A percentile compares a stretch with the other conserved stretches of the same genome.
Conservation (phyloP, 1,140 invertebrate species). For the Zaprionus camerounensis region DNA sequence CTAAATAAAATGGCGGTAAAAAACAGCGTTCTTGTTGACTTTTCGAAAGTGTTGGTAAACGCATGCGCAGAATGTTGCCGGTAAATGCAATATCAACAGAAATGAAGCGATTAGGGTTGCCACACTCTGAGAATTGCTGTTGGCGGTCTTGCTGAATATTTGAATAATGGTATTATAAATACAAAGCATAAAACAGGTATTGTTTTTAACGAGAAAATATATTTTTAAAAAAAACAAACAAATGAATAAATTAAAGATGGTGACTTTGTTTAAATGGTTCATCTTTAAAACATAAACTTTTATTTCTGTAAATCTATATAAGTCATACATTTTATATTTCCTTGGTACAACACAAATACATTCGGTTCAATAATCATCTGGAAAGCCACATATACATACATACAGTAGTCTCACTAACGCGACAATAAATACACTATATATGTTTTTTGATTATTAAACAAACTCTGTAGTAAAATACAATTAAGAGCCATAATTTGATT, state of each 20-base stretch:
- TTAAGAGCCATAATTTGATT: conserved; percentile 43
- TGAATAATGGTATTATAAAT: neutral
- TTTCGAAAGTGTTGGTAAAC: neutral
- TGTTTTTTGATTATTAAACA: conserved; percentile 29
- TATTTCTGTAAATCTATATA: conserved; percentile 39
- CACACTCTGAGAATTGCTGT: neutral
- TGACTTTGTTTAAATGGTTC: neutral
- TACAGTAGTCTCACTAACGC: neutral
- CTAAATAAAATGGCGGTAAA: conserved; percentile 2
- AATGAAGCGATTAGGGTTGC: neutral
- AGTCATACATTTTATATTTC: conserved; percentile 32
- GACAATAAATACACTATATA: conserved; percentile 37
- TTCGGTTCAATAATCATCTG: conserved; percentile 37
- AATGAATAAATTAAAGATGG: neutral
- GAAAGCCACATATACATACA: conserved; percentile 21
- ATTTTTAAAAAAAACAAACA: neutral
- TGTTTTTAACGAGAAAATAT: too few relatives aligned
- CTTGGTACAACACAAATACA: conserved; percentile 38
- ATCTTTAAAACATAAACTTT: conserved; percentile 1
- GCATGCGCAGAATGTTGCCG: neutral
- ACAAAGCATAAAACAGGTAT: neutral
- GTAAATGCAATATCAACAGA: neutral
- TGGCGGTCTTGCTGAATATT: neutral
- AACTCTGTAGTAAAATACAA: conserved; percentile 33
- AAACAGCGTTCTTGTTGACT: neutral